Evolutionary conservation across 2,797 vertebrate species (phyloP), one percentile per base, ranked within the genome.

Genomic region (Hemibagrus guttatus): DNA sequence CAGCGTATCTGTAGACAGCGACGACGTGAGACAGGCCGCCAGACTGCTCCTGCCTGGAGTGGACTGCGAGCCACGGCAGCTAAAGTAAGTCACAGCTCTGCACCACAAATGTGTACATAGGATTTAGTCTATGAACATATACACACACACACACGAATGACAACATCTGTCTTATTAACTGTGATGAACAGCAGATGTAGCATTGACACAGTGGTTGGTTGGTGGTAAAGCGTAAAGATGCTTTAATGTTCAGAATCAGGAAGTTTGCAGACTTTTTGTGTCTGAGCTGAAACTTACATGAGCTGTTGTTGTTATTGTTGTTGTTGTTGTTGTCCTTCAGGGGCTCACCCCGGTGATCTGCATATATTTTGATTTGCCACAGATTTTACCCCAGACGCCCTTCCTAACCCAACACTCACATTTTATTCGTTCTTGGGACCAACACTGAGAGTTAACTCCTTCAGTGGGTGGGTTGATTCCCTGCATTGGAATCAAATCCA

Each of bases 1-100:
- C 21, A 96, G 95, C 90, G 94, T 95, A 90, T 96, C 95, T 0
- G 96, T 96, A 89, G 96, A 96, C 93, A 96, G 95, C 28, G 95
- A 96, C 1, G 96, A 96, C 5, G 95, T 96, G 84, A 93, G 95
- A 83, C 96, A 96, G 92, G 95, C 96, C 0, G 96, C 95, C 71
- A 88, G 96, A 86, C 94, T 96, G 87, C 93, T 96, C 63, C 94
- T 96, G 13, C 95, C 95, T 0, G 96, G 96, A 0, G 95, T 96
- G 88, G 96, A 96, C 93, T 96, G 96, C 71, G 95, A 96, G 74
- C 96, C 96, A 0, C 91, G 96, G 31, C 96, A 96, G 86, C 94
- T 96, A 35, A 96, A 95, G 96, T 96, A 90, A 86, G 94, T 35
- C 56, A 14, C 21, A 59, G 69, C 68, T 59, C 83, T 12, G 31